Conservation (phyloP, 2,113 vertebrate genomes). For the Burhinus oedicnemus region DNA sequence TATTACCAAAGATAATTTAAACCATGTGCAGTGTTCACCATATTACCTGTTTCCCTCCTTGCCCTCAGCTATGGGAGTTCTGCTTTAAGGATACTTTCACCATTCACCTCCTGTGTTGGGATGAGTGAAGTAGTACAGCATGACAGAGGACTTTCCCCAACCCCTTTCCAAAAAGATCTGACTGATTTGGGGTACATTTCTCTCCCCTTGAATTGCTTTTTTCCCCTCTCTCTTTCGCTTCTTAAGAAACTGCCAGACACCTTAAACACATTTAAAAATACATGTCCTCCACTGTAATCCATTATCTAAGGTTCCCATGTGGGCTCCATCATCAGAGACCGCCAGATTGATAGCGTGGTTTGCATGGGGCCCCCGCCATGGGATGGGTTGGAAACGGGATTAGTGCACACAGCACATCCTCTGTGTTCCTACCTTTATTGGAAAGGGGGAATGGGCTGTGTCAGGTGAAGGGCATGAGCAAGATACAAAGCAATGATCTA, state of each 20-base stretch:
- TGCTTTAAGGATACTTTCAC: not conserved
- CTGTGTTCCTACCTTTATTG: not conserved
- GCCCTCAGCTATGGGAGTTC: not conserved
- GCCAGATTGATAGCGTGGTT: constrained; percentile 7
- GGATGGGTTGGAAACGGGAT: not conserved
- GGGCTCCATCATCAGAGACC: not conserved
- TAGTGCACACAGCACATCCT: not conserved
- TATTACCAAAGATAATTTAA: constrained; percentile 32
- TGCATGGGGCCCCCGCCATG: not conserved
- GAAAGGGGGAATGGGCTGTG: not conserved
- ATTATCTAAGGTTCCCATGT: constrained; percentile 26
- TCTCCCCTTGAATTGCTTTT: not conserved
- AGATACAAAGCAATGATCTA: not conserved
- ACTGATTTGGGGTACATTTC: not conserved
- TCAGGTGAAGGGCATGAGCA: not conserved
- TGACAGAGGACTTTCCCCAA: not conserved
- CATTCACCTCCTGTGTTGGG: not conserved
- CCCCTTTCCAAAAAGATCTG: not conserved
- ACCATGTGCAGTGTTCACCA: not conserved
- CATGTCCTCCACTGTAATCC: constrained; percentile 27
- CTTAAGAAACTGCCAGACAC: constrained; percentile 14
- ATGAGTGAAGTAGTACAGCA: not conserved
- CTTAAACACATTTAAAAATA: constrained; percentile 52
- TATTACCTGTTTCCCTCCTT: not conserved
- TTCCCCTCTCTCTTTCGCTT: not conserved